These are phyloP conservation scores for Parnassius glacialis DNA, from an alignment of 2,888 invertebrate genomes.

Conservation along the genomic window DNA sequence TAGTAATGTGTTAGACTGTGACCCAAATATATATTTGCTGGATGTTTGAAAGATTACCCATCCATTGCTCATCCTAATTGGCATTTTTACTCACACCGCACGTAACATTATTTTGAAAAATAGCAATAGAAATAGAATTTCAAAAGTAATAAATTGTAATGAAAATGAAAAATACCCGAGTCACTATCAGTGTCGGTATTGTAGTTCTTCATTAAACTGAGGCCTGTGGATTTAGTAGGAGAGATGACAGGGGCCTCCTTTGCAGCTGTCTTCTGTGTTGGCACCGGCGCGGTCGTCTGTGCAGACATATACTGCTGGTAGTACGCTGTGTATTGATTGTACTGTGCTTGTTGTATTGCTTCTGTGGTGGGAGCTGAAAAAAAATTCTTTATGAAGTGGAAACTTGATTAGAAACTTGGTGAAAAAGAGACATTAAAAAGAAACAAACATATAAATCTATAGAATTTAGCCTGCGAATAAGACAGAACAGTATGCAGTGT, in stretches of 20 bases:
- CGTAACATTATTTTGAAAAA: too few species aligned
- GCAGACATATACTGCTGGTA: slow-evolving; percentile 46
- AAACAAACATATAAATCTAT: too few species aligned
- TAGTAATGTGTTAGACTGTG: too few species aligned
- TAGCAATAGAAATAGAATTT: too few species aligned
- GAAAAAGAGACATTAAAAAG: not conserved
- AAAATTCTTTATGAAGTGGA: not conserved
- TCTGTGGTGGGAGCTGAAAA: slow-evolving; percentile 12
- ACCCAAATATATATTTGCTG: too few species aligned
- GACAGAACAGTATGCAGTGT: too few species aligned
- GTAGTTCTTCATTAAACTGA: slow-evolving; percentile 81
- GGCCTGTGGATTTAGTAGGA: slow-evolving; percentile 56
- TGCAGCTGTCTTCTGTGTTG: slow-evolving; percentile 32
- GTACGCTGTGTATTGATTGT: slow-evolving; percentile 51
- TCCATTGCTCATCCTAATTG: too few species aligned
- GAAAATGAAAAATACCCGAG: slow-evolving; percentile 45
- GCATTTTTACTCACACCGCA: too few species aligned
- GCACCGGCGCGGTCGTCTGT: slow-evolving; percentile 35
- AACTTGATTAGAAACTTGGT: too few species aligned
- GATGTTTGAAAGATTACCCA: too few species aligned
- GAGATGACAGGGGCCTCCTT: slow-evolving; percentile 31
- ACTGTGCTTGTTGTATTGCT: slow-evolving; percentile 31
- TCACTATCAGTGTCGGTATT: slow-evolving; percentile 78
- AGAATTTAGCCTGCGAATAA: too few species aligned
- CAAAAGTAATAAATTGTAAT: not conserved